Evolutionary conservation across 2,113 vertebrate species (phyloP).

Genomic region (Gallinago paraguaiae): DNA sequence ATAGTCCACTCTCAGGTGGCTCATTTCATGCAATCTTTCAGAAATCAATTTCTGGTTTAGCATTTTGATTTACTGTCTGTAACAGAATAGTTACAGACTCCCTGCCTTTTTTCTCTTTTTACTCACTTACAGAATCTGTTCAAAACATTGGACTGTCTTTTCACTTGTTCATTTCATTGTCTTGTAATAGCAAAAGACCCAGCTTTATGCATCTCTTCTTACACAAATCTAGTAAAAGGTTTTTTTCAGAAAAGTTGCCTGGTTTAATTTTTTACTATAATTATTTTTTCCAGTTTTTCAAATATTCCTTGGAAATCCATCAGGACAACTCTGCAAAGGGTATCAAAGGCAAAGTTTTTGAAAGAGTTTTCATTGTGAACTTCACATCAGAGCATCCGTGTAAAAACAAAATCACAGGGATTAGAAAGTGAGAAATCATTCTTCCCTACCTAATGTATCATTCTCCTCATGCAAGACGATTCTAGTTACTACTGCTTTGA

Average conservation of each 20-base stretch:
- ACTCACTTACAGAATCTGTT: not conserved
- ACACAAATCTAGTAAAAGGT: not conserved
- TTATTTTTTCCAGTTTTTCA: not conserved
- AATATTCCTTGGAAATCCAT: not conserved
- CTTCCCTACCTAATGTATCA: not conserved
- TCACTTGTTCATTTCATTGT: not conserved
- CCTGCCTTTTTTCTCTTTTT: not conserved
- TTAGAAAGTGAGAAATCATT: not conserved
- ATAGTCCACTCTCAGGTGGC: not conserved
- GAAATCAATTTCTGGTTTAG: not conserved
- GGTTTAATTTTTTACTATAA: not conserved
- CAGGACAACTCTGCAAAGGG: not conserved
- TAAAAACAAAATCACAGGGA: not conserved
- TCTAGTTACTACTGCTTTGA: not conserved
- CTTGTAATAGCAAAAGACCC: not conserved
- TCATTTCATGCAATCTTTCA: not conserved
- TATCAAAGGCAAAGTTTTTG: not conserved
- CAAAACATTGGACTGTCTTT: not conserved
- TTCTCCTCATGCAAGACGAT: not conserved
- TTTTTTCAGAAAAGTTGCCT: not conserved
- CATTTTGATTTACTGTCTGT: not conserved
- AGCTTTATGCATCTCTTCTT: not conserved
- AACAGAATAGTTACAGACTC: not conserved
- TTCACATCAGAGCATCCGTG: not conserved
- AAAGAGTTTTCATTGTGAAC: not conserved